A percentile compares a stretch with the other conserved stretches of the same genome.
These are phyloP conservation scores for Crocallis elinguaria DNA, from an alignment of 2,888 invertebrate genomes.

Conservation along the genomic window DNA sequence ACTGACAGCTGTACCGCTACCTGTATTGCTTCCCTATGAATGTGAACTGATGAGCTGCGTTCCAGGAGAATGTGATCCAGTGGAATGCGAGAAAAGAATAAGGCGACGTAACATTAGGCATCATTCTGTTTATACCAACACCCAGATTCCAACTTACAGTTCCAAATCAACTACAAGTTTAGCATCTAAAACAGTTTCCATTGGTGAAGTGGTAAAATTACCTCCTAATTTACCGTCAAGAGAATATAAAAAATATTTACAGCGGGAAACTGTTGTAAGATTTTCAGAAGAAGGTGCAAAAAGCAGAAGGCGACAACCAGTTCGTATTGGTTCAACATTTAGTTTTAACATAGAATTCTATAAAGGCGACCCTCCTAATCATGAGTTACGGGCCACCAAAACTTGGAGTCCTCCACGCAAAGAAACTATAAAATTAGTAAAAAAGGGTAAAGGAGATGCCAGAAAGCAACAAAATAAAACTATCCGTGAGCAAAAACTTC, in stretches of 20 bases:
- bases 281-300: conserved; percentile 5
- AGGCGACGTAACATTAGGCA: conserved; percentile 11
- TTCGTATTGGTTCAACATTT: conserved; percentile 44
- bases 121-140: conserved; percentile 6
- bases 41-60: conserved; percentile 50
- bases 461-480: not conserved
- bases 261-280: conserved; percentile 2
- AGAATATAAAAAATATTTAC: conserved; percentile 3
- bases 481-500: not conserved
- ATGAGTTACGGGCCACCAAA: not conserved
- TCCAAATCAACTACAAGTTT: conserved; percentile 22
- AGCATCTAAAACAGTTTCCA: conserved; percentile 12
- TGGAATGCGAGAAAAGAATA: conserved; percentile 25
- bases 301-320: conserved; percentile 29
- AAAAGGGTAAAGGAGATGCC: conserved; percentile 3
- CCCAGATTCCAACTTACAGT: conserved; percentile 6
- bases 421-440: conserved; percentile 4
- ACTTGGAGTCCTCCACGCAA: not conserved
- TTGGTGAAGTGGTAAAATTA: conserved; percentile 1
- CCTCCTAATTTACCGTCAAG: conserved; percentile 2
- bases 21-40: conserved; percentile 40
- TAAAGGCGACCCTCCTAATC: conserved; percentile 24
- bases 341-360: conserved; percentile 47
- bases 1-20: not conserved
- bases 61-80: conserved; percentile 36